Evolutionary conservation across 2,888 invertebrate species (phyloP).

Genomic region (Oxytorus armatus): DNA sequence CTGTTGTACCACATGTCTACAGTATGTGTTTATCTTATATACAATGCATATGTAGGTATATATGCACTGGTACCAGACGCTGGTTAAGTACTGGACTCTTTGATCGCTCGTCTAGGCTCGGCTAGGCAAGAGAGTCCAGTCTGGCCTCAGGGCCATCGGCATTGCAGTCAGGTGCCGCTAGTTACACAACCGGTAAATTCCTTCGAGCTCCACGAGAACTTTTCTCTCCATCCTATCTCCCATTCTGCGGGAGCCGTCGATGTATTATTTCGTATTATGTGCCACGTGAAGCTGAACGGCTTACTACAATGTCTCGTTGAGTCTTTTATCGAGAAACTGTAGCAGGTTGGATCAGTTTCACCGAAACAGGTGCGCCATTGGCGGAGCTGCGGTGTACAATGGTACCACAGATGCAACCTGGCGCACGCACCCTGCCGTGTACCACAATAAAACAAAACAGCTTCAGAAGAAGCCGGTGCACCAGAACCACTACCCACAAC

Average conservation of each 20-base stretch:
- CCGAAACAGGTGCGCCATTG: slow-evolving; percentile 4
- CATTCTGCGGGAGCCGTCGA: slow-evolving; percentile 24
- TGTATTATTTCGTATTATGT: slow-evolving; percentile 18
- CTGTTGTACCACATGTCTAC: slow-evolving; percentile 9
- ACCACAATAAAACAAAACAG: neutral
- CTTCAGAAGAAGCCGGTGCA: slow-evolving; percentile 16
- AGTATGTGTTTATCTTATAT: slow-evolving; percentile 13
- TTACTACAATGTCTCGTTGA: too few relatives aligned
- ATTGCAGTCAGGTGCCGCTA: slow-evolving; percentile 82
- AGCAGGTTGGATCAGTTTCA: slow-evolving; percentile 34
- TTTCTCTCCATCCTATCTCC: slow-evolving; percentile 41
- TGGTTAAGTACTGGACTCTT: slow-evolving; percentile 55
- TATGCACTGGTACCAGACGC: slow-evolving; percentile 32
- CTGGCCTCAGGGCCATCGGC: slow-evolving; percentile 74
- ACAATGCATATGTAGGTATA: slow-evolving; percentile 18
- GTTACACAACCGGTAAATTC: slow-evolving; percentile 82
- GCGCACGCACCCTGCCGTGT: neutral
- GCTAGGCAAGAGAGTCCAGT: slow-evolving; percentile 56
- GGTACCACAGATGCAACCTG: neutral
- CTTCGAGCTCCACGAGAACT: slow-evolving; percentile 68
- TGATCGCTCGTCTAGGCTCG: slow-evolving; percentile 60
- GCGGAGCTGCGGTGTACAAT: neutral
- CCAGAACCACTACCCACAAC: neutral
- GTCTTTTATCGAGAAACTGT: slow-evolving; percentile 33
- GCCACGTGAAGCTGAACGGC: slow-evolving; percentile 28